phyloP scores from a whole-genome alignment of 2,888 invertebrate species.

The Drosophila eohydei region DNA sequence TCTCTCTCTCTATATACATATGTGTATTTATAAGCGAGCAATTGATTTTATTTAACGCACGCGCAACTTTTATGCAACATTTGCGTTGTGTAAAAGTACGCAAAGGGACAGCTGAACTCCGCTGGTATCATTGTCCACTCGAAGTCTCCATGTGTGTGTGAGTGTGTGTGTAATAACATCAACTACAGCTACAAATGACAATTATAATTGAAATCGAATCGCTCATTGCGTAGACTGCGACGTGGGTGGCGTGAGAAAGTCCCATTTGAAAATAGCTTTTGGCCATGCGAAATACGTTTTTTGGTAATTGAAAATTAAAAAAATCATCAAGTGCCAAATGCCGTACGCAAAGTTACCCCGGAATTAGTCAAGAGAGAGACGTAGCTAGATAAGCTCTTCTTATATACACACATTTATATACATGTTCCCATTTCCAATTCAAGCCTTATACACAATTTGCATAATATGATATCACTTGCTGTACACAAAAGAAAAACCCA shows the following conservation, averaged over 20 bases:
- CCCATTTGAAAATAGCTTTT: conserved; percentile 9
- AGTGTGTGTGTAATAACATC: conserved; percentile 30
- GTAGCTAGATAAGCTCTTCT: neutral
- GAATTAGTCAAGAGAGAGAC: no score
- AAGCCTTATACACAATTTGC: conserved; percentile 10
- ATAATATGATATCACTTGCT: conserved; percentile 2
- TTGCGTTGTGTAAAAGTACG: conserved; percentile 51
- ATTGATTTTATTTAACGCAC: conserved; percentile 73
- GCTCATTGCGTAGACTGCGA: conserved; percentile 24
- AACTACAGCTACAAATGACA: conserved; percentile 55
- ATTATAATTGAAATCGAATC: conserved; percentile 32
- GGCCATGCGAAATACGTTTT: neutral
- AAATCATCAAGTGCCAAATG: neutral
- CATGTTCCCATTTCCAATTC: conserved; percentile 1
- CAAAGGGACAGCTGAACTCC: conserved; percentile 15
- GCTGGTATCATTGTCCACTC: neutral
- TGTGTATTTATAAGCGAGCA: conserved; percentile 38
- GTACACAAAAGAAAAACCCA: neutral
- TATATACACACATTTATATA: neutral
- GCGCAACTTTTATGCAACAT: conserved; percentile 62
- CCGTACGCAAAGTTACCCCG: neutral
- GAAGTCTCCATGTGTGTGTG: neutral
- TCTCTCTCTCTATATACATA: neutral
- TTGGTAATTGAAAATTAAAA: neutral
- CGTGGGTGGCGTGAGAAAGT: conserved; percentile 71